Percentiles rank a stretch among this genome's conserved stretches.
Conservation (phyloP, 2,888 invertebrate species). For the Nemotelus pantherinus region DNA sequence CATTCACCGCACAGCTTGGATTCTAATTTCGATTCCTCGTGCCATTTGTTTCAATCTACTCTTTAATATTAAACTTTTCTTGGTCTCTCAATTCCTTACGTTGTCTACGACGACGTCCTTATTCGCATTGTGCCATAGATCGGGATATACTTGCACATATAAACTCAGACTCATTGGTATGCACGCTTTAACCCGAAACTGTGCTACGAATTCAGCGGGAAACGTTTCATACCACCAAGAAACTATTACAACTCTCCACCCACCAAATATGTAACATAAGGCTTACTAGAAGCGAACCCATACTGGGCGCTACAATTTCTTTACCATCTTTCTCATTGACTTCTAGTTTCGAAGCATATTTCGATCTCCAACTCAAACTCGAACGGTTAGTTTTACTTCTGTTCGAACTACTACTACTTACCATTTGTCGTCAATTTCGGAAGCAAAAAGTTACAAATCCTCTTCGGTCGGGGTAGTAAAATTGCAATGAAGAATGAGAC, state of each 20-base stretch:
- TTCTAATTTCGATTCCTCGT: constrained; percentile 15
- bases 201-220: constrained; percentile 19
- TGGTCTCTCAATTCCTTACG: neutral
- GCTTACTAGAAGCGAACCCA: too few species aligned
- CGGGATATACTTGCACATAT: neutral
- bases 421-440: neutral
- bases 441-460: constrained; percentile 35
- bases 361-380: neutral
- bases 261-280: too few species aligned
- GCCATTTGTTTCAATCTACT: constrained; percentile 30
- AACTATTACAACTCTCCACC: neutral
- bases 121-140: neutral
- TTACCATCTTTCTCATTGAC: neutral
- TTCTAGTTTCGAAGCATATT: neutral
- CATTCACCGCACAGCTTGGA: too few species aligned
- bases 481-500: too few species aligned
- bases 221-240: constrained; percentile 4
- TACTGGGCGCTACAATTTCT: neutral
- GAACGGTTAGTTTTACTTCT: neutral
- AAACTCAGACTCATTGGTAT: constrained; percentile 32
- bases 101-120: neutral
- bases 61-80: constrained; percentile 9
- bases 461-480: neutral
- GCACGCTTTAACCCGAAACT: constrained; percentile 14
- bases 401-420: neutral